Evolutionary conservation across 2,888 invertebrate species (phyloP), one percentile per base, ranked within the genome.

Genomic region (Stomorhina lunata): DNA sequence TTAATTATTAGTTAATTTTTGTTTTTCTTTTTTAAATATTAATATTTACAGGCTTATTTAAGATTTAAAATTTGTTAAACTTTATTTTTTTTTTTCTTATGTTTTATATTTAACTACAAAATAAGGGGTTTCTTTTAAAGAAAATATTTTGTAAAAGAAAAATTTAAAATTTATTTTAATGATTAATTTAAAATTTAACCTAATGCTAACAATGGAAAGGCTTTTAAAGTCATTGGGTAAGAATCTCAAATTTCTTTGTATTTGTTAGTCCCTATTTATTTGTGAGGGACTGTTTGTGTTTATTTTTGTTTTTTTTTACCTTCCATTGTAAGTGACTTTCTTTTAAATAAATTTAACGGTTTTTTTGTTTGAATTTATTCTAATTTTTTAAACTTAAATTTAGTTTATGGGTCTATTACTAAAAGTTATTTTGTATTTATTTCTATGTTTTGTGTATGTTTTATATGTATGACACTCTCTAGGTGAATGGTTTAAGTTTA

Each of bases 401-500:
- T 20, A 53, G 37, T 57, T 63, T 76, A 76, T 75, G 75, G 72
- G 76, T 65, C 73, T 76, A 69, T 61, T 57, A 71, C 61, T 59
- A 68, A 75, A 53, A 65, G 7, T 55, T 65, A 27, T 50, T 55
- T 66, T 65, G 43, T 69, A 53, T 83, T 66, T 82, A 71, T 78
- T 59, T 66, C 53, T 80, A 73, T 75, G 68, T 76, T 73, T 32
- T 34, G 40, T 77, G 48, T 68, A 20, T 43, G 59, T 80, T n/a
- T n/a, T n/a, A n/a, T n/a, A 80, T 79, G 76, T 84, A 81, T 65
- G 81, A 81, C 77, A 68, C 71, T 59, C 20, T 82, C n/a, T 32
- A 40, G 29, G 34, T 72, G 29, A 66, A 63, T 63, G 20, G 15
- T 65, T 45, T 68, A 15, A 17, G n/a, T n/a, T 40, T 65, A 22